Base-by-base conservation (phyloP, 1,140 invertebrate genomes). In the Homalodisca vitripennis region DNA sequence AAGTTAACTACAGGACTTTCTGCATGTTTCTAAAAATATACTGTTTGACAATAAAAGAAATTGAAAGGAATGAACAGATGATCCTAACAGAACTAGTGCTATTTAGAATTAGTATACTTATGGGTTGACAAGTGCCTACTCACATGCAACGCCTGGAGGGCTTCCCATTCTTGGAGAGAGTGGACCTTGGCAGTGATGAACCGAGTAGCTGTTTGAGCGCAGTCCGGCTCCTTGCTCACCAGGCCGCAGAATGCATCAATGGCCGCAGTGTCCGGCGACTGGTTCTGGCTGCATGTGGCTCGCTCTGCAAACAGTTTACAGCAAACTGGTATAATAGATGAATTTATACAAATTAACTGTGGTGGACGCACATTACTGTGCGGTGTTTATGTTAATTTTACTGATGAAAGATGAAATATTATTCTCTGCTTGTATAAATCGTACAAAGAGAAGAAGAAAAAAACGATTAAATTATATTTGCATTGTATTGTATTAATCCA, bases 141-240 rank as follows among this genome's bases (percentile, higher is more conserved):
- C 80, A 91, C 89, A 63, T 81, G 78, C 14, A 95, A 79, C 24
- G 89, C 86, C 79, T 92, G 88, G 22, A 96, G 77, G 1, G 94
- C 89, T 82, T 97, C 93, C 70, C 85, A 86, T 77, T 95, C 89
- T 72, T 92, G 88, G 10, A 86, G 86, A 0, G 92, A 91, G 74
- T 96, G 92, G 65, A 97, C 90, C 79, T 92, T 89, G 46, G 89
- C 85, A 0, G 92, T 90, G 31, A 98, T 81, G 29, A 95, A 84
- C 79, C 91, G 87, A 10, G 91, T 85, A 0, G 92, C 92, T 69
- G 89, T 85, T 68, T 89, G 86, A 29, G 88, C 82, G 17, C 92
- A 92, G 73, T 94, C 92, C 14, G 85, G 77, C 75, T 93, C 89
- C 73, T 89, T 88, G 69, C 84, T 85, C 70, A 96, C 83, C 70